phyloP scores from a whole-genome alignment of 2,888 invertebrate genomes.

The Agrochola lychnidis region DNA sequence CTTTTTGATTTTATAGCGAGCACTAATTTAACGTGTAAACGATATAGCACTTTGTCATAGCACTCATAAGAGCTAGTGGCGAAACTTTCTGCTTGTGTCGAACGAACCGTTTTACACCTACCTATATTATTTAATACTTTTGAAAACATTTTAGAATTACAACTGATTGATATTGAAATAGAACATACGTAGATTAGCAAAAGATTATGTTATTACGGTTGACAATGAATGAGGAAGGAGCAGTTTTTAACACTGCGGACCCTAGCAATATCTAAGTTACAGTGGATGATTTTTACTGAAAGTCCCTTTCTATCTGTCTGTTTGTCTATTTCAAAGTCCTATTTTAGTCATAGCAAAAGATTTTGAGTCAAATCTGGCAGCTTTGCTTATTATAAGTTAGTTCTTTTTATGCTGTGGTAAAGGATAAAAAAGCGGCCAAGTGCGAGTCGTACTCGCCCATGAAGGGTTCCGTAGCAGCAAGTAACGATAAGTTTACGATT shows the following conservation, averaged over 20 bases:
- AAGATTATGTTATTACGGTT: background rate
- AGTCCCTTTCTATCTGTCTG: background rate
- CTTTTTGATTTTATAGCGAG: slow-evolving; percentile 82
- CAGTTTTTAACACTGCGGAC: background rate
- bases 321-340: background rate
- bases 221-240: background rate
- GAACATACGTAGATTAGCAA: background rate
- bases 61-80: slow-evolving; percentile 65
- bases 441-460: too few species aligned
- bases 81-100: slow-evolving; percentile 60
- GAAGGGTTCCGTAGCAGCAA: too few species aligned
- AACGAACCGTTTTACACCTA: slow-evolving; percentile 17
- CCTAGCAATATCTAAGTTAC: background rate
- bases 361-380: background rate
- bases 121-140: slow-evolving; percentile 15
- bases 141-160: slow-evolving; percentile 10
- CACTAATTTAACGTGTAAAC: slow-evolving; percentile 80
- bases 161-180: background rate
- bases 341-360: background rate
- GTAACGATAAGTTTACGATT: too few species aligned
- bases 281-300: background rate
- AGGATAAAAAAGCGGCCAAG: too few species aligned
- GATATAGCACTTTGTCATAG: slow-evolving; percentile 78
- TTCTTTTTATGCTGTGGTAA: background rate
- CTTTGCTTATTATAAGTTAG: too few species aligned